Evolutionary conservation across 2,113 vertebrate genomes (phyloP).

Genomic region (Ciconia stormi): DNA sequence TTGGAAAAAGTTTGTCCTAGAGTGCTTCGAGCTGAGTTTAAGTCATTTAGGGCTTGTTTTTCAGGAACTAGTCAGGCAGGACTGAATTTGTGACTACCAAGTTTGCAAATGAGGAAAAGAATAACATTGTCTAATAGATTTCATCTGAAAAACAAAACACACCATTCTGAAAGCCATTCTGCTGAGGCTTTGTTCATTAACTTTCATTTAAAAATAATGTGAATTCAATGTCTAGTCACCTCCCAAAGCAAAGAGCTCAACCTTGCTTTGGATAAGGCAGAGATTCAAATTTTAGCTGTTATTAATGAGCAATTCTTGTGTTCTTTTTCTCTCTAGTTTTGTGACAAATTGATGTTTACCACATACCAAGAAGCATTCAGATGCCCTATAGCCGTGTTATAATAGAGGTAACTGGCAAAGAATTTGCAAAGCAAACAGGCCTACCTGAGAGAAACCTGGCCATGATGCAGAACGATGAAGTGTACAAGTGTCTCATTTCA

Average conservation of each 20-base stretch:
- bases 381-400: background rate
- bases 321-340: background rate
- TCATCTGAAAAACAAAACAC: background rate
- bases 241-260: background rate
- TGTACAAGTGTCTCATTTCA: background rate
- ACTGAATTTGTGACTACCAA: constrained; percentile 17
- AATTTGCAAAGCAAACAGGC: background rate
- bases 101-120: constrained; percentile 11
- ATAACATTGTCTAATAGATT: background rate
- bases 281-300: background rate
- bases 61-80: constrained; percentile 30
- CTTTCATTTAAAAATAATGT: background rate
- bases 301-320: background rate
- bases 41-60: background rate
- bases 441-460: background rate
- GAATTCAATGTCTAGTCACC: background rate
- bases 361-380: background rate
- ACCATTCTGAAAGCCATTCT: background rate
- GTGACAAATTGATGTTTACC: background rate
- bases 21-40: background rate
- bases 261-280: background rate
- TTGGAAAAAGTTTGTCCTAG: background rate
- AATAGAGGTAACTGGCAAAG: background rate
- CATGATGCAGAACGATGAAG: background rate
- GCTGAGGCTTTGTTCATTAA: background rate